phyloP scores from a whole-genome alignment of 2,797 vertebrate species.

The Sebastes steindachneri region DNA sequence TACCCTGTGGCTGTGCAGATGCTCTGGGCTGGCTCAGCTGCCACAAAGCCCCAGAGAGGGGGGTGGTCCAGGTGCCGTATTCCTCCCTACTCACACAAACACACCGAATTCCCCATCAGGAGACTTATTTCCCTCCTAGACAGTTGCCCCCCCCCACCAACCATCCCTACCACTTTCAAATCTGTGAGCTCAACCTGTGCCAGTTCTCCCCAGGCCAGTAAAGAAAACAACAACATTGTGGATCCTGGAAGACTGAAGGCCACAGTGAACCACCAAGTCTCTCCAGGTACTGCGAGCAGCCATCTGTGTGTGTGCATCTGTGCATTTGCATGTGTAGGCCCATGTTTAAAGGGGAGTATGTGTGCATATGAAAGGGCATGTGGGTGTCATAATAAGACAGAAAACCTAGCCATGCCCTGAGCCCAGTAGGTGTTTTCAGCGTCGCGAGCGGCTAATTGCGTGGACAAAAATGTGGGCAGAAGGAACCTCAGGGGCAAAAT shows the following conservation, averaged over 20 bases:
- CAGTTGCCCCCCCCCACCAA: constrained; percentile 27
- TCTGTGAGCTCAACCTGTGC: constrained; percentile 68
- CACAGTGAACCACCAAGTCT: constrained; percentile 36
- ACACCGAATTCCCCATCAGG: constrained; percentile 56
- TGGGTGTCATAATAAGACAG: constrained; percentile 47
- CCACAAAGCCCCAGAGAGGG: constrained; percentile 71
- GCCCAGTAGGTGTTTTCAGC: constrained; percentile 67
- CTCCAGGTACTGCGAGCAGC: constrained; percentile 35
- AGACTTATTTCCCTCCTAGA: constrained; percentile 44
- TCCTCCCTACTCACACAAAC: constrained; percentile 39
- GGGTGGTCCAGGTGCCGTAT: constrained; percentile 77
- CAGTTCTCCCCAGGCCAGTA: constrained; percentile 60
- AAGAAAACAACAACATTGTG: constrained; percentile 65
- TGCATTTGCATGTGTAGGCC: constrained; percentile 16
- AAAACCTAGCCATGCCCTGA: constrained; percentile 47
- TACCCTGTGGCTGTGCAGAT: constrained; percentile 83
- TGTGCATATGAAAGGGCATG: constrained; percentile 30
- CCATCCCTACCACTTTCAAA: constrained; percentile 49
- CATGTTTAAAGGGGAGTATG: constrained; percentile 4
- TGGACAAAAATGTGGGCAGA: constrained; percentile 59
- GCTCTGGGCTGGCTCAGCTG: constrained; percentile 81
- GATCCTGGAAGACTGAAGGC: constrained; percentile 46
- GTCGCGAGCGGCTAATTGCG: constrained; percentile 63
- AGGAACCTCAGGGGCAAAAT: constrained; percentile 64
- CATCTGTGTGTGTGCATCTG: constrained; percentile 1